These are phyloP conservation scores for Nixonia krombeini DNA, from an alignment of 1,140 invertebrate species.

Conservation along the genomic window DNA sequence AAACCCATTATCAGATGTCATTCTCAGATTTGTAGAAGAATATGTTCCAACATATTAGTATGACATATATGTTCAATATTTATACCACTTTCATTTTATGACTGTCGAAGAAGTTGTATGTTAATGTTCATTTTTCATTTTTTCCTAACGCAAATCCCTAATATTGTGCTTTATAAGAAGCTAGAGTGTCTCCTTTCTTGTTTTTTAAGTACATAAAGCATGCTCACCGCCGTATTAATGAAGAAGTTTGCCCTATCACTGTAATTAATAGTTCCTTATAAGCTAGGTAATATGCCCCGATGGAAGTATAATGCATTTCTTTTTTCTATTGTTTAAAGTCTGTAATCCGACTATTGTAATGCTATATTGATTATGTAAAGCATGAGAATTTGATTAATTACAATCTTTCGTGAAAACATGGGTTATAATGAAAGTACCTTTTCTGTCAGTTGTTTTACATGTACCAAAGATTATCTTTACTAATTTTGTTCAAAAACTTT, in stretches of 20 bases:
- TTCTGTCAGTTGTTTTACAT: no score
- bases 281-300: slow-evolving; percentile 58
- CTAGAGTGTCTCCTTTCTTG: slow-evolving; percentile 35
- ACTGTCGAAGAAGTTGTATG: not conserved
- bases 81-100: no score
- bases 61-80: no score
- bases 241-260: slow-evolving; percentile 53
- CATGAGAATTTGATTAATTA: slow-evolving; percentile 39
- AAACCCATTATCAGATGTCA: no score
- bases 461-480: no score
- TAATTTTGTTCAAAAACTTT: no score
- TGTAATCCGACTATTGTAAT: slow-evolving; percentile 44
- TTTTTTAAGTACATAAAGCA: slow-evolving; percentile 57
- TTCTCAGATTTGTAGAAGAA: no score
- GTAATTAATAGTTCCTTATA: slow-evolving; percentile 56
- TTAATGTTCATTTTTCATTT: slow-evolving; percentile 8
- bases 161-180: slow-evolving; percentile 45
- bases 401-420: slow-evolving; percentile 27
- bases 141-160: slow-evolving; percentile 42
- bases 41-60: no score
- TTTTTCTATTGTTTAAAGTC: slow-evolving; percentile 2
- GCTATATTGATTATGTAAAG: slow-evolving; percentile 36
- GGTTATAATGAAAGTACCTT: not conserved
- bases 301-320: slow-evolving; percentile 55
- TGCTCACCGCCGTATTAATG: slow-evolving; percentile 44